Conservation (phyloP, 2,113 vertebrate genomes). For the Gymnobelideus leadbeateri region DNA sequence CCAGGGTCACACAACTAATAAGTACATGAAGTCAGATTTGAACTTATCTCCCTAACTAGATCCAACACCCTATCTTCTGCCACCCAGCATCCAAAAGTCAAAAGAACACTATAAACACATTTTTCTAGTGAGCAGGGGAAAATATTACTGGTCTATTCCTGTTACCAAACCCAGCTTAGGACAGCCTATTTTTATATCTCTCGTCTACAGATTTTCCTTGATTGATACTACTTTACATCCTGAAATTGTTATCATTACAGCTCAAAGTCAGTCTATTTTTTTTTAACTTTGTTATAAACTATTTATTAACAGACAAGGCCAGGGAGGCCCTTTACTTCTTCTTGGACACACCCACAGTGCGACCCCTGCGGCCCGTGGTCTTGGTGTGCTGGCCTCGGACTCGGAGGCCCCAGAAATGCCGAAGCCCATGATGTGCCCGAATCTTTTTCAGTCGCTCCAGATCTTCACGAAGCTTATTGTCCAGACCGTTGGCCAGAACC, state of each 20-base stretch:
- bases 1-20: background rate
- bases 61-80: background rate
- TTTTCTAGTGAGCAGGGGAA: background rate
- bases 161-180: background rate
- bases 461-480: too few species aligned
- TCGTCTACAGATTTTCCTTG: background rate
- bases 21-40: background rate
- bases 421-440: too few species aligned
- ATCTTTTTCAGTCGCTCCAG: too few species aligned
- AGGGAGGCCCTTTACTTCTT: too few species aligned
- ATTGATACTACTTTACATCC: background rate
- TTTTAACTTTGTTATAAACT: too few species aligned
- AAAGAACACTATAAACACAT: background rate
- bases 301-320: too few species aligned
- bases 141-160: background rate
- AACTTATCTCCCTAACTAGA: background rate
- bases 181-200: background rate
- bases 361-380: too few species aligned
- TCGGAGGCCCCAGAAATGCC: too few species aligned
- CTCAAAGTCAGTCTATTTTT: background rate
- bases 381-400: too few species aligned
- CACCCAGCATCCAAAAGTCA: background rate
- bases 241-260: slow-evolving; percentile 20
- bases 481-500: too few species aligned
- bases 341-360: too few species aligned